Conservation (phyloP, 92 coral and sea anemone species). For the Umimayanthus kanabou region DNA sequence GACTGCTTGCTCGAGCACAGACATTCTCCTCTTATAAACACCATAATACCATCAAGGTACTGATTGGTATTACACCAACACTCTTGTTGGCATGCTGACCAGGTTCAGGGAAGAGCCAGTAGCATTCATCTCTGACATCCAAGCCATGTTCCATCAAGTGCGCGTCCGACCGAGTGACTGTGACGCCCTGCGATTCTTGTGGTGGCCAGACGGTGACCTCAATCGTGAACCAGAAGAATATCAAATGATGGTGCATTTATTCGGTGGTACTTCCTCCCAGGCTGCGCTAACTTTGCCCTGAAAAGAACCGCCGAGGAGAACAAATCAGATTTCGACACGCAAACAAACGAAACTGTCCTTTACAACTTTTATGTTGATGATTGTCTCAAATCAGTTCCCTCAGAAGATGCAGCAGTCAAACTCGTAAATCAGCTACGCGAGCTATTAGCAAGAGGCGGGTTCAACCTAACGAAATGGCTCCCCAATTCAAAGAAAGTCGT, state of each 20-base stretch:
- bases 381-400: constrained; percentile 13
- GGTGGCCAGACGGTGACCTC: background rate
- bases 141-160: background rate
- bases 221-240: background rate
- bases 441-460: background rate
- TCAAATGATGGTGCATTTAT: background rate
- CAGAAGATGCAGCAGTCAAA: background rate
- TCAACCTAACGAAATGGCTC: too few species aligned
- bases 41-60: too few species aligned
- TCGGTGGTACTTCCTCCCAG: background rate
- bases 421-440: constrained; percentile 7
- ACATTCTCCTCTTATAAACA: too few species aligned
- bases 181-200: background rate
- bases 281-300: too few species aligned
- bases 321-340: background rate
- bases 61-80: too few species aligned
- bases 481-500: constrained; percentile 15
- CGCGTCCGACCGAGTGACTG: background rate
- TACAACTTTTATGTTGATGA: background rate
- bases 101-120: background rate
- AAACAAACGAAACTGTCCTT: too few species aligned
- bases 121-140: background rate
- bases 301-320: too few species aligned
- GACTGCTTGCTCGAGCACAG: too few species aligned
- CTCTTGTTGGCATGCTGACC: background rate